Percentiles rank a stretch among this genome's conserved stretches.
phyloP scores from a whole-genome alignment of 2,888 invertebrate genomes.

The Tenthredo livida region DNA sequence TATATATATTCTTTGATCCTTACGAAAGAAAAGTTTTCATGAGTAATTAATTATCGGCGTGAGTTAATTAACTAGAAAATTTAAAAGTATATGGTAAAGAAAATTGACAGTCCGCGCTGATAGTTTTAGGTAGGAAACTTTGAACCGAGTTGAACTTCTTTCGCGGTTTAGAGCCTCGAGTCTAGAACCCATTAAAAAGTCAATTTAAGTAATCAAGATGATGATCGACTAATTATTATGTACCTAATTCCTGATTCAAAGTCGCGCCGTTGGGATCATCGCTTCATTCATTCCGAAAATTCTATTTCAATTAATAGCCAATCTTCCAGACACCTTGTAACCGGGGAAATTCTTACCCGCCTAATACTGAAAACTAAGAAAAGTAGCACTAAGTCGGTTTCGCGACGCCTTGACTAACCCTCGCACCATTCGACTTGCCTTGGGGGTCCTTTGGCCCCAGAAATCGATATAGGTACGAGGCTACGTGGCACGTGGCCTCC shows the following conservation, averaged over 20 bases:
- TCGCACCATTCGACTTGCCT: not conserved
- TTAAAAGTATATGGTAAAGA: not conserved
- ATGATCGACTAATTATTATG: constrained; percentile 28
- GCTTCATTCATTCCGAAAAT: not conserved
- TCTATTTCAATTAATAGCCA: constrained; percentile 11
- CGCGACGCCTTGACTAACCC: constrained; percentile 29
- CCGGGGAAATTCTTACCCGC: not conserved
- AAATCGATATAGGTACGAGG: constrained; percentile 38
- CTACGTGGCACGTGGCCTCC: constrained; percentile 22
- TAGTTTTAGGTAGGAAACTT: not conserved
- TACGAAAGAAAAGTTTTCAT: not conserved
- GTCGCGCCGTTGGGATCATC: not conserved
- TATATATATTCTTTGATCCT: too few relatives aligned
- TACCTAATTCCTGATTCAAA: too few relatives aligned
- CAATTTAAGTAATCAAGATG: constrained; percentile 36
- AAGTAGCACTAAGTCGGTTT: not conserved
- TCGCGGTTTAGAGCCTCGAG: constrained; percentile 5
- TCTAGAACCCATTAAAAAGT: constrained; percentile 25
- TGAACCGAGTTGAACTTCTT: not conserved
- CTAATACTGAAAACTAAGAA: not conserved
- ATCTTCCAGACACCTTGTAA: not conserved
- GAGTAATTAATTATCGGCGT: not conserved
- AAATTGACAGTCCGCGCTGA: not conserved
- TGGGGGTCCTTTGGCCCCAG: constrained; percentile 27
- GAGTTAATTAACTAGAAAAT: not conserved